Evolutionary conservation across 2,113 vertebrate genomes (phyloP).

Genomic region (Ia io): DNA sequence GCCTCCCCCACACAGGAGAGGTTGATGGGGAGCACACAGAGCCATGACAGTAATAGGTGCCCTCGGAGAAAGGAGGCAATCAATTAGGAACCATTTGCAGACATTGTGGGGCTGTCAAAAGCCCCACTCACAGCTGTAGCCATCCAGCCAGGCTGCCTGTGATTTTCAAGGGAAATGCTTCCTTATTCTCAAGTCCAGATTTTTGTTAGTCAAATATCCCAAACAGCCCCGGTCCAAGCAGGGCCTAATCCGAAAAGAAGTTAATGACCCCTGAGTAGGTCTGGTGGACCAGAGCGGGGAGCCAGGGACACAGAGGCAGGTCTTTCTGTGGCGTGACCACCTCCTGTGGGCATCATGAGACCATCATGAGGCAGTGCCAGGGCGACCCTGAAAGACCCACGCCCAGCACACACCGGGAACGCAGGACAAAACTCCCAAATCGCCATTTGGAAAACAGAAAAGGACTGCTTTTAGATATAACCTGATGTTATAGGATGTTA

Average conservation of each 20-base stretch:
- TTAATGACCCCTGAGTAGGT: not conserved
- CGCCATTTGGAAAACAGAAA: not conserved
- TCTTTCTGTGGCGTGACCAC: not conserved
- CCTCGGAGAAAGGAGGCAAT: conserved; percentile 78
- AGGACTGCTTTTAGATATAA: not conserved
- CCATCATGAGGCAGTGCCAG: rapidly evolving
- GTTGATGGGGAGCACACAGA: conserved; percentile 80
- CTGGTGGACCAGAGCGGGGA: not conserved
- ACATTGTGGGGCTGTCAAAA: conserved; percentile 84
- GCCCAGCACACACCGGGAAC: rapidly evolving
- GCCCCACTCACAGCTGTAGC: conserved; percentile 76
- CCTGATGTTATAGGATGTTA: not conserved
- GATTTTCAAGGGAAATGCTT: conserved; percentile 65
- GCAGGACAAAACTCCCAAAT: not conserved
- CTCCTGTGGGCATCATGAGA: not conserved
- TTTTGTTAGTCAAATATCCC: conserved; percentile 59
- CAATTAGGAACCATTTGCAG: conserved; percentile 83
- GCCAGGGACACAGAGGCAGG: not conserved
- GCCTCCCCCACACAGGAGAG: conserved; percentile 40
- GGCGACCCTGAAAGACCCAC: not conserved
- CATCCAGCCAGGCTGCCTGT: conserved; percentile 61
- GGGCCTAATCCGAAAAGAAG: conserved; percentile 54
- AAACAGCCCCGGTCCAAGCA: conserved; percentile 47
- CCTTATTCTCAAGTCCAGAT: conserved; percentile 57
- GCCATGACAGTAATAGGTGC: conserved; percentile 84